phyloP scores from a whole-genome alignment of 35 echinoderm and acorn worm genomes.

The Ophioderma brevispina region DNA sequence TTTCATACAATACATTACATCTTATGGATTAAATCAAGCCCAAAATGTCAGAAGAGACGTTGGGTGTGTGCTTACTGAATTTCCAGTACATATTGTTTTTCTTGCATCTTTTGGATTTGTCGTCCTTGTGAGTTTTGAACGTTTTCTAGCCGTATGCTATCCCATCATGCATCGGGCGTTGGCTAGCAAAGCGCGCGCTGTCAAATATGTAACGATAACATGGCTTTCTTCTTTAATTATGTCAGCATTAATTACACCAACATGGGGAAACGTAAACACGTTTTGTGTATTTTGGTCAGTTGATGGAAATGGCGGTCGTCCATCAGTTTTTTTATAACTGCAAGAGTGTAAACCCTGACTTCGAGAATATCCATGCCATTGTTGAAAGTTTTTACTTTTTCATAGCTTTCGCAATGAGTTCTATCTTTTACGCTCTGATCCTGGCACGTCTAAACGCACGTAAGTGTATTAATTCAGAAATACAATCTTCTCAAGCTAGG shows the following conservation, averaged over 20 bases:
- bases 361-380: neutral
- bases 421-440: neutral
- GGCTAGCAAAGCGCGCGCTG: neutral
- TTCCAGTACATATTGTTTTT: neutral
- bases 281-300: neutral
- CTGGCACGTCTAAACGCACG: neutral
- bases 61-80: neutral
- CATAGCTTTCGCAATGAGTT: neutral
- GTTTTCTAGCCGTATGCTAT: neutral
- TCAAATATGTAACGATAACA: neutral
- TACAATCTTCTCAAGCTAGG: neutral
- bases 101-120: slow-evolving; percentile 1
- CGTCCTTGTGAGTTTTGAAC: neutral
- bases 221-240: neutral
- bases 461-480: neutral
- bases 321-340: neutral
- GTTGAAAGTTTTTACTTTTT: neutral
- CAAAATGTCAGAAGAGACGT: neutral
- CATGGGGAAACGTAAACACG: neutral
- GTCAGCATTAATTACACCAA: neutral
- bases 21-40: neutral
- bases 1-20: neutral
- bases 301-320: neutral
- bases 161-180: neutral
- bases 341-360: neutral